Evolutionary conservation across 2,888 invertebrate genomes (phyloP).

Genomic region (Drosophila bunnanda): DNA sequence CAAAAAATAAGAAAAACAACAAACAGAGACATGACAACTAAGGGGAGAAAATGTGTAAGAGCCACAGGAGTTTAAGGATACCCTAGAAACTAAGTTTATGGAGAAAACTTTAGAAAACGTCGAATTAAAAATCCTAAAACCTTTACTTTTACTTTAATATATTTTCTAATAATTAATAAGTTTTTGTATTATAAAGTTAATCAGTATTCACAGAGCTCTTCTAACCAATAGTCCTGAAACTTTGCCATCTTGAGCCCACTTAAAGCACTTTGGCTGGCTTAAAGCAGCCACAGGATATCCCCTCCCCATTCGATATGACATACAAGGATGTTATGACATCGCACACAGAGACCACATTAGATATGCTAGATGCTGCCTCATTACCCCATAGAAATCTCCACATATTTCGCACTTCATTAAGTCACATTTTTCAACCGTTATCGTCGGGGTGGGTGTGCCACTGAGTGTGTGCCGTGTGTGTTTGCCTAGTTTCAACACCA

Average conservation of each 20-base stretch:
- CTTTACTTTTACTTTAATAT: background rate
- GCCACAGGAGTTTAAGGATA: background rate
- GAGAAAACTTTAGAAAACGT: background rate
- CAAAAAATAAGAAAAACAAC: slow-evolving; percentile 17
- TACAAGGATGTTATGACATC: slow-evolving; percentile 22
- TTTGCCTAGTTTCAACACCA: slow-evolving; percentile 68
- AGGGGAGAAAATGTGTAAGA: background rate
- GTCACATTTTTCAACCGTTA: slow-evolving; percentile 65
- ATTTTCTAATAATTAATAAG: background rate
- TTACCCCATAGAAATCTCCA: slow-evolving; percentile 65
- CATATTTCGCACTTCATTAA: slow-evolving; percentile 75
- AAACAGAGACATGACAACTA: slow-evolving; percentile 24
- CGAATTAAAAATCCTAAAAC: background rate
- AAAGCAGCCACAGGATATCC: slow-evolving; percentile 16
- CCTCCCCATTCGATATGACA: background rate
- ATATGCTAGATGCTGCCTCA: slow-evolving; percentile 55
- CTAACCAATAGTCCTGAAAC: background rate
- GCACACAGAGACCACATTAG: slow-evolving; percentile 22
- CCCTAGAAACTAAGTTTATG: background rate
- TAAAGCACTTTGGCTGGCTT: slow-evolving; percentile 6
- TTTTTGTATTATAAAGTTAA: background rate
- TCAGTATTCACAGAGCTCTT: background rate
- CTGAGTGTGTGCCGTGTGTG: slow-evolving; percentile 44
- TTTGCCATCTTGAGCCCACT: background rate
- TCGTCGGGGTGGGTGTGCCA: slow-evolving; percentile 24